Percentiles rank a stretch among this genome's conserved stretches.
These are phyloP conservation scores for Nebria salina DNA, from an alignment of 2,888 invertebrate genomes.

Conservation along the genomic window DNA sequence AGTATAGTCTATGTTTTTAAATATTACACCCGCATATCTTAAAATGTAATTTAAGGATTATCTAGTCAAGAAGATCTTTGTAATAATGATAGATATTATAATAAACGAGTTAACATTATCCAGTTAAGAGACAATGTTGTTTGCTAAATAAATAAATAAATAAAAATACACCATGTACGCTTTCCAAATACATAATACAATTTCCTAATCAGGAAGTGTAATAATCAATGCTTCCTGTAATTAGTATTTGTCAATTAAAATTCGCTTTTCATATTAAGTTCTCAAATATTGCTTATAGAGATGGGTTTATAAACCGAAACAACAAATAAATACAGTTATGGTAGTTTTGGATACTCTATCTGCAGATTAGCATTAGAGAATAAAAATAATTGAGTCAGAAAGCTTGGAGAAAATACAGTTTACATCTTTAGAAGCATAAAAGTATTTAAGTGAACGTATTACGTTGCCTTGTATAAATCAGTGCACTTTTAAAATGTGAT, in stretches of 20 bases:
- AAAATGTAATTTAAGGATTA: neutral
- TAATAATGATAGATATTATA: neutral
- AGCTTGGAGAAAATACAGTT: too few species aligned
- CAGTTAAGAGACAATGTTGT: neutral
- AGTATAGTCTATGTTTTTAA: neutral
- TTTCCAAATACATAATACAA: neutral
- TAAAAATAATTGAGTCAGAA: too few species aligned
- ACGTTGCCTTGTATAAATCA: too few species aligned
- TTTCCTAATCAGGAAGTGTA: neutral
- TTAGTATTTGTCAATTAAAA: neutral
- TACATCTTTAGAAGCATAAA: too few species aligned
- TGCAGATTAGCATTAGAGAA: neutral
- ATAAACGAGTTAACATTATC: neutral
- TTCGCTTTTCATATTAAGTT: neutral
- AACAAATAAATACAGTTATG: neutral
- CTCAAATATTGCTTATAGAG: neutral
- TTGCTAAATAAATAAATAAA: neutral
- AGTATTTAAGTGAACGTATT: too few species aligned
- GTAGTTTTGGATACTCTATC: neutral
- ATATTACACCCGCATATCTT: neutral
- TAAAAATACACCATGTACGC: conserved; percentile 1
- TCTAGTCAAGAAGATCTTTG: neutral
- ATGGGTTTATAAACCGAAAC: neutral
- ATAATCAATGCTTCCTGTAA: conserved; percentile 1
- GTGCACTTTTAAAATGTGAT: too few species aligned